These are phyloP conservation scores for Masticophis lateralis DNA, from an alignment of 2,797 vertebrate species.

Conservation along the genomic window DNA sequence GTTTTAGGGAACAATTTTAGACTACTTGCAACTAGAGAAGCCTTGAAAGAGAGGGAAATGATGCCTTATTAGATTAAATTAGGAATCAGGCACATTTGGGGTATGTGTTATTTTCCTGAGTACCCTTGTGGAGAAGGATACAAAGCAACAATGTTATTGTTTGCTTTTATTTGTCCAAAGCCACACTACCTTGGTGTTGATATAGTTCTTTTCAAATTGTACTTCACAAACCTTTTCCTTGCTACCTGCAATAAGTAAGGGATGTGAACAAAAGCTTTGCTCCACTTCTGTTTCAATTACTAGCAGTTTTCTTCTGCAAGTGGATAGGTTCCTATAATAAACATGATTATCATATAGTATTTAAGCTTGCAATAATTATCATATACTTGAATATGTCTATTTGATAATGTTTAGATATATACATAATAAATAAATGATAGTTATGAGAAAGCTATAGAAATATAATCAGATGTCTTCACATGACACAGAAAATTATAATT, in stretches of 20 bases:
- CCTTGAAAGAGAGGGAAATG: not conserved
- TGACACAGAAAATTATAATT: not conserved
- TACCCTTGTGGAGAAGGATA: not conserved
- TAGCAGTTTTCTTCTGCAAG: not conserved
- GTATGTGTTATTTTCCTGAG: not conserved
- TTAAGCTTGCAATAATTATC: not conserved
- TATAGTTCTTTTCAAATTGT: not conserved
- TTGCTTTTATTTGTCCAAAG: not conserved
- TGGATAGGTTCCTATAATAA: not conserved
- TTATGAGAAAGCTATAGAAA: not conserved
- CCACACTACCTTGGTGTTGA: not conserved
- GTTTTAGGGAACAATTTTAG: not conserved
- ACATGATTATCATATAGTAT: not conserved
- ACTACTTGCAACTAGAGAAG: not conserved
- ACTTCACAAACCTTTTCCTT: not conserved
- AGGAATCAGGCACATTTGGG: not conserved
- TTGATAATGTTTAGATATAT: not conserved
- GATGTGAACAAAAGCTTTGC: not conserved
- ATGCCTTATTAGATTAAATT: not conserved
- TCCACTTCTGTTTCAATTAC: not conserved
- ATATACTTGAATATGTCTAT: not conserved
- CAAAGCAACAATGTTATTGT: not conserved
- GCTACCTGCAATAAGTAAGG: not conserved
- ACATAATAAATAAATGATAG: not conserved
- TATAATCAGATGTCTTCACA: conserved; percentile 1